Evolutionary conservation across 2,888 invertebrate species (phyloP), one percentile per base, ranked within the genome.

Genomic region (Rotaria macrura): DNA sequence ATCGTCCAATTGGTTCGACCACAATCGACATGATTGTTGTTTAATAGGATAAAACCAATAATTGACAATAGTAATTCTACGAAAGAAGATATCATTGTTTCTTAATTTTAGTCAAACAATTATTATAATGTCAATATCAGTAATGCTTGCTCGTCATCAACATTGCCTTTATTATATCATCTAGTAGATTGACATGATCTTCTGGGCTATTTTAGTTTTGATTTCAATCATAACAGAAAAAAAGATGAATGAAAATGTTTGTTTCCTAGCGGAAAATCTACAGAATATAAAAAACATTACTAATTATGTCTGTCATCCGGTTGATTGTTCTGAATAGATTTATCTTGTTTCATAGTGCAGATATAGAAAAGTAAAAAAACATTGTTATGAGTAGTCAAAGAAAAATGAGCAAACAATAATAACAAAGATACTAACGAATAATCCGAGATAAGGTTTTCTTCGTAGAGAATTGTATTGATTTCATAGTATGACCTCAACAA

Each of bases 1-100:
- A 72, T n/a, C 23, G 84, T 40, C 85, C 85, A 85, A 49, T 85
- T 74, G 9, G 34, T 38, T 74, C 54, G 17, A 3, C 79, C 79
- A 34, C 34, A 14, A 6, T 38, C 2, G 20, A 34, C 34, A 34
- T 20, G 4, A 20, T 65, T 65, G 3, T 29, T 17, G 7, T 34
- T 17, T 7, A 20, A 38, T 6, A 29, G 20, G 20, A 65, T 65
- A 5, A 65, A 65, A 20, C 14, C 17, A 20, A 34, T 7, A 65
- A 34, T 34, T 34, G 20, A 20, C 6, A 38, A 20, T 2, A 65
- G 12, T 20, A 1, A 20, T 65, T 34, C 65, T 65, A 34, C 2
- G 49, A 49, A 49, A 17, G 17, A 12, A 49, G 49, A 49, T 17
- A 49, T 49, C 17, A 49, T 49, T 49, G n/a, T n/a, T n/a, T n/a